Evolutionary conservation across 1,140 invertebrate genomes (phyloP), one percentile per base, ranked within the genome.

Genomic region (Radopholus similis): DNA sequence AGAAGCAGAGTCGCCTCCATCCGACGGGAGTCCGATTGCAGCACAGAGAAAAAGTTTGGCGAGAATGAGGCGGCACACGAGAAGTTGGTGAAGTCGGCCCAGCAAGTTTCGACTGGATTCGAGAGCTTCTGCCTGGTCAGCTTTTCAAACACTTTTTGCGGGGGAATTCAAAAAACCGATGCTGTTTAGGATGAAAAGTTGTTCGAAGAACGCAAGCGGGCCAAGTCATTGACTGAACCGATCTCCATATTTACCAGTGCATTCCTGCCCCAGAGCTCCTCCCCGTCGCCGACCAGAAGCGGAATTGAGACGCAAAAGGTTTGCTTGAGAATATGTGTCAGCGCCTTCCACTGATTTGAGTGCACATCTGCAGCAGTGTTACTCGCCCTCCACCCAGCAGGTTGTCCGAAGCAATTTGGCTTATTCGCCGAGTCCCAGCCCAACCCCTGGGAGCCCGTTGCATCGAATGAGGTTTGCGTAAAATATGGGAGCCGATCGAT

Each of bases 191-290:
- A 77, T 35, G 74, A 76, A 18, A 71, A 71, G n/a, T n/a, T 51
- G 30, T 55, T 37, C 37, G 74, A 76, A 21, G 76, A 77, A n/a
- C 51, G 74, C 21, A 76, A 76, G 53, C 56, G 74, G 6, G 68
- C 74, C 34, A 77, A 76, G 32, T 72, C 75, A 35, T 58, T 77
- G 23, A 64, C 74, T 59, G 74, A 76, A 28, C 74, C 76, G 1
- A 77, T 76, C 42, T 72, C 73, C 21, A 66, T 76, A 23, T 72
- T 76, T 9, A 77, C 76, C 18, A 78, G 66, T 60, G 67, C 72
- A 5, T 76, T 76, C 49, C 57, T 75, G 15, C 66, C 66, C 15
- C 68, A 70, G 28, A 72, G 66, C 40, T 75, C 71, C 13, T 66
- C 75, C 11, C 67, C 72, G 13, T 76, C 74, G 15, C 75, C 75